These are phyloP conservation scores for Neolamprologus falcicula DNA, from an alignment of 2,113 vertebrate species.

Conservation along the genomic window DNA sequence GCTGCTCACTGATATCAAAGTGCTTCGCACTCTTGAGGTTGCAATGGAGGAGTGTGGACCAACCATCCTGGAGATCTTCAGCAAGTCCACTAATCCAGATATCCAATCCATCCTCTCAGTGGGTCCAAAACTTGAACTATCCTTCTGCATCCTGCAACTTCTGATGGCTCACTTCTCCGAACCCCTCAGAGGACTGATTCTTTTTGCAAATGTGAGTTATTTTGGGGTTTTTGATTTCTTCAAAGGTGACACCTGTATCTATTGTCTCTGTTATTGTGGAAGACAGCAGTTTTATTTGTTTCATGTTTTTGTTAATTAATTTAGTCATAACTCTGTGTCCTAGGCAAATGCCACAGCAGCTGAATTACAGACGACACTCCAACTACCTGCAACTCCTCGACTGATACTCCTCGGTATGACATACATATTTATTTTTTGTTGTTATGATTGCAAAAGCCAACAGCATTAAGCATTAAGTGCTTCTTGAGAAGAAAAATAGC, in stretches of 20 bases:
- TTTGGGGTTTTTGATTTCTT: neutral
- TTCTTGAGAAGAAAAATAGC: neutral
- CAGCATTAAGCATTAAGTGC: neutral
- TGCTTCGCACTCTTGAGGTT: neutral
- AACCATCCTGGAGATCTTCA: neutral
- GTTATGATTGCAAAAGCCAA: neutral
- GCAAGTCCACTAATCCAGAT: neutral
- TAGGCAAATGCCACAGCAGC: neutral
- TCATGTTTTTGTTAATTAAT: neutral
- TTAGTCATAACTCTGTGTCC: neutral
- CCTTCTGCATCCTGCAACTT: neutral
- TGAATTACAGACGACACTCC: neutral
- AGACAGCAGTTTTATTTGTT: neutral
- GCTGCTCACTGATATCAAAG: neutral
- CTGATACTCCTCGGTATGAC: neutral
- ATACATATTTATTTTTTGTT: neutral
- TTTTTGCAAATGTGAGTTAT: neutral
- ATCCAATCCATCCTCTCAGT: neutral
- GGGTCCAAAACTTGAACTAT: neutral
- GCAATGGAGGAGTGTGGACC: neutral
- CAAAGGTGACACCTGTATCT: neutral
- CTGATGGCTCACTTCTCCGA: neutral
- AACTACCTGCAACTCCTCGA: neutral
- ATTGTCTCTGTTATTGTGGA: neutral
- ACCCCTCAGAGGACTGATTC: neutral